Evolutionary conservation across 2,113 vertebrate genomes (phyloP).

Genomic region (Nycticorax nycticorax): DNA sequence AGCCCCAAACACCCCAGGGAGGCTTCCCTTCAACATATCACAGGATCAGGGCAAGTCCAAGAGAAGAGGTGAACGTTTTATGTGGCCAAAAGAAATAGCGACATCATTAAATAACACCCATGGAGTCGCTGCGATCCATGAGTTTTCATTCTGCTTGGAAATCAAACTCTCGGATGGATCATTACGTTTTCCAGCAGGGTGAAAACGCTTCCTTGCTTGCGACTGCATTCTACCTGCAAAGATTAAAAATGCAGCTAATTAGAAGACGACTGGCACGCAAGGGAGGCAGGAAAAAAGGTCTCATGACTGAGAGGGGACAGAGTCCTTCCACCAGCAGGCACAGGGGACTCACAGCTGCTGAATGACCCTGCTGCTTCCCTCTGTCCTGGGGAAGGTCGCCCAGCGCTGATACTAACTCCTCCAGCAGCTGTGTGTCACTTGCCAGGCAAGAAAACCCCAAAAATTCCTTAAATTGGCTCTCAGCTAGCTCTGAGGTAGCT

Average conservation of each 20-base stretch:
- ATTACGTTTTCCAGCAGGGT: not conserved
- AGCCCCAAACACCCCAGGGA: not conserved
- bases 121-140: rapidly evolving
- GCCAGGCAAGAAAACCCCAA: not conserved
- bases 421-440: not conserved
- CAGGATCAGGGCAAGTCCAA: rapidly evolving
- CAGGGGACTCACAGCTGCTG: not conserved
- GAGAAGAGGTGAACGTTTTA: not conserved
- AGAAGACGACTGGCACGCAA: not conserved
- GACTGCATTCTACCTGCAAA: not conserved
- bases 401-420: not conserved
- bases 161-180: not conserved
- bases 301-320: not conserved
- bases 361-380: not conserved
- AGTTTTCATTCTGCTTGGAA: not conserved
- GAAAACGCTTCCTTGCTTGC: not conserved
- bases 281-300: not conserved
- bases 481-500: not conserved
- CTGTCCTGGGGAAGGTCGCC: not conserved
- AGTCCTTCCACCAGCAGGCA: not conserved
- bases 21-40: not conserved
- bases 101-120: not conserved
- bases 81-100: not conserved
- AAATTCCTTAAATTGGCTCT: not conserved
- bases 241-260: constrained; percentile 19